Conservation (phyloP, 2,113 vertebrate species). For the Bos indicus region DNA sequence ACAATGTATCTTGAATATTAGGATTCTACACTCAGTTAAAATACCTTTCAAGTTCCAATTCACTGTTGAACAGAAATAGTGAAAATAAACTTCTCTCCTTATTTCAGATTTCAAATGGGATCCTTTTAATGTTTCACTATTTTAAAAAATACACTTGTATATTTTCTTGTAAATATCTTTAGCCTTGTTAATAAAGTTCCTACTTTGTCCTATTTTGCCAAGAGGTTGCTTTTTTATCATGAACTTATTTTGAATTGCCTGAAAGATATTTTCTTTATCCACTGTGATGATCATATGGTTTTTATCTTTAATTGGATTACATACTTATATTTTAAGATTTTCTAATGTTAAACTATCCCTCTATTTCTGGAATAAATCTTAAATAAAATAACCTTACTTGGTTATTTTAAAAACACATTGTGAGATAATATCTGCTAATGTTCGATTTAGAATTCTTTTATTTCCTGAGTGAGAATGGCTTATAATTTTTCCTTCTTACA, state of each 20-base stretch:
- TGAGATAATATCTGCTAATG: slow-evolving; percentile 7
- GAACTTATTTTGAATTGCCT: not conserved
- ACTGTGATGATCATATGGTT: not conserved
- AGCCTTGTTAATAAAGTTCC: not conserved
- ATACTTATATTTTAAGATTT: not conserved
- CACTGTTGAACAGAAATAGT: not conserved
- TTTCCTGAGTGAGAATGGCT: not conserved
- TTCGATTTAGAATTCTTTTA: not conserved
- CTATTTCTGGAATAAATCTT: slow-evolving; percentile 26
- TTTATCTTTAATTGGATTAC: slow-evolving; percentile 37
- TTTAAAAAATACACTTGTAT: not conserved
- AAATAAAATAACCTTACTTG: not conserved
- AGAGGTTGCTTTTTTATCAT: not conserved
- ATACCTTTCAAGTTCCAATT: not conserved
- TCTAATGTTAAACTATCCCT: not conserved
- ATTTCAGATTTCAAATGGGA: not conserved
- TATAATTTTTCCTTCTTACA: not conserved
- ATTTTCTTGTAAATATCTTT: slow-evolving; percentile 15
- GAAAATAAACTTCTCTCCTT: not conserved
- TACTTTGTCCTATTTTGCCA: not conserved
- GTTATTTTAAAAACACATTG: not conserved
- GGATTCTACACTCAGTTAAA: not conserved
- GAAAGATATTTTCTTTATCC: slow-evolving; percentile 11
- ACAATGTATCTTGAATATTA: not conserved
- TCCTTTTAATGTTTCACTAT: not conserved